Evolutionary conservation across 2,113 vertebrate genomes (phyloP).

Genomic region (Loxodonta africana): DNA sequence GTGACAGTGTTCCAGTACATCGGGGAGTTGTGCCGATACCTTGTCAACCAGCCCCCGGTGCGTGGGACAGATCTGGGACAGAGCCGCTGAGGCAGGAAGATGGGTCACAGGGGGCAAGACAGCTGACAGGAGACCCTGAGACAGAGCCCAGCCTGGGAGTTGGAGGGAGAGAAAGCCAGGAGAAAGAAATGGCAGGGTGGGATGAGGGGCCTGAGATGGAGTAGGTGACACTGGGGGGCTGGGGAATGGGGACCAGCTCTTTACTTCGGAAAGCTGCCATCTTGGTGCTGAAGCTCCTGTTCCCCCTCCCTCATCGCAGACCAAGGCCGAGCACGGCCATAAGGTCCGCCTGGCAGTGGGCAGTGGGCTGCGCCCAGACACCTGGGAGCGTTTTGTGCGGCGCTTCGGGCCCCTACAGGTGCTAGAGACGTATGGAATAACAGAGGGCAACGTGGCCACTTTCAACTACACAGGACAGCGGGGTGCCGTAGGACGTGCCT

Average conservation of each 20-base stretch:
- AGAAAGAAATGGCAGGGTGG: rapidly evolving
- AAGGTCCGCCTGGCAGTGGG: constrained; percentile 90
- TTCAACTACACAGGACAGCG: constrained; percentile 93
- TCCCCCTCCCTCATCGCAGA: background rate
- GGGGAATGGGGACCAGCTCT: background rate
- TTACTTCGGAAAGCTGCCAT: rapidly evolving
- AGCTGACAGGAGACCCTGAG: rapidly evolving
- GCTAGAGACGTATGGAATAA: constrained; percentile 93
- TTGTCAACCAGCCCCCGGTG: constrained; percentile 93
- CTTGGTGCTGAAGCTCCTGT: background rate
- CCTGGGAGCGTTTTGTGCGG: constrained; percentile 91
- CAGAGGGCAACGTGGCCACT: constrained; percentile 93
- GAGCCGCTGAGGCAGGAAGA: background rate
- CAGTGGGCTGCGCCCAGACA: constrained; percentile 87
- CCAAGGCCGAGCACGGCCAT: constrained; percentile 80
- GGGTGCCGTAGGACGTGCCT: constrained; percentile 92
- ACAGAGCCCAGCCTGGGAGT: background rate
- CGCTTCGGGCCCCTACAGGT: constrained; percentile 91
- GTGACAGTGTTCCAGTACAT: constrained; percentile 96
- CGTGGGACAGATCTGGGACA: background rate
- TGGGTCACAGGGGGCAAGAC: background rate
- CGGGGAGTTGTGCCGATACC: constrained; percentile 95
- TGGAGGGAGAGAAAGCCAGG: background rate
- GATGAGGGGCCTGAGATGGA: background rate
- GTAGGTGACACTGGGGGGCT: background rate